Evolutionary conservation across 1,140 invertebrate genomes (phyloP).

Genomic region (Ips typographus): DNA sequence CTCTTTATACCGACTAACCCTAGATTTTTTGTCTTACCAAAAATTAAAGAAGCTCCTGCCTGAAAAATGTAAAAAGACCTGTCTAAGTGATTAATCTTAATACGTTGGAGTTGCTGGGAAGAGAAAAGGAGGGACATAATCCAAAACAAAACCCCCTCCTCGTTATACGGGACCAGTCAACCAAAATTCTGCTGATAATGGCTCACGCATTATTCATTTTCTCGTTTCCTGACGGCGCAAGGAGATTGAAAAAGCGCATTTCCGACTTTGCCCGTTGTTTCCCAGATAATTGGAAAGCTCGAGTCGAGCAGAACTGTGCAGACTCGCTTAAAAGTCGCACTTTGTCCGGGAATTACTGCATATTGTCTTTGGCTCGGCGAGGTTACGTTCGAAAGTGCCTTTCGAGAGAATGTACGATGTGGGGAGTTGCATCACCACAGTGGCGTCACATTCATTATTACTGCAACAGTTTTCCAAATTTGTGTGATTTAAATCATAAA

Average conservation of each 20-base stretch:
- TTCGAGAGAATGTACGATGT: too few species aligned
- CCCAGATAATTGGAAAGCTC: slow-evolving; percentile 12
- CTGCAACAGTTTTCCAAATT: too few species aligned
- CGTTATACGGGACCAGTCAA: slow-evolving; percentile 28
- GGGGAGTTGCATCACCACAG: too few species aligned
- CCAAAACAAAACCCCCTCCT: slow-evolving; percentile 8
- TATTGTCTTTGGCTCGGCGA: background rate
- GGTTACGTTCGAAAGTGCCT: too few species aligned
- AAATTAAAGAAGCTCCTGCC: background rate
- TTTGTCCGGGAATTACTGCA: background rate
- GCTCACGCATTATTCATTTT: slow-evolving; percentile 26
- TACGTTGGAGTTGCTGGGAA: slow-evolving; percentile 2
- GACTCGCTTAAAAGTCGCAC: background rate
- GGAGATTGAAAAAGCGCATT: slow-evolving; percentile 22
- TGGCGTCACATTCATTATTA: too few species aligned
- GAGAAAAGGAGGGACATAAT: slow-evolving; percentile 10
- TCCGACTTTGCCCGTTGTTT: slow-evolving; percentile 8
- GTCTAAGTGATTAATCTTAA: slow-evolving; percentile 33
- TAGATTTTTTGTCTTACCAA: too few species aligned
- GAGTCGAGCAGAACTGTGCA: background rate
- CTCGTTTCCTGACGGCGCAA: slow-evolving; percentile 3
- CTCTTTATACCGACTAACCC: too few species aligned
- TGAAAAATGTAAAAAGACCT: slow-evolving; percentile 28
- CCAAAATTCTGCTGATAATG: slow-evolving; percentile 34
- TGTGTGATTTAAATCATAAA: too few species aligned